Conservation (phyloP, 1,140 invertebrate species). For the Tenebrio molitor region DNA sequence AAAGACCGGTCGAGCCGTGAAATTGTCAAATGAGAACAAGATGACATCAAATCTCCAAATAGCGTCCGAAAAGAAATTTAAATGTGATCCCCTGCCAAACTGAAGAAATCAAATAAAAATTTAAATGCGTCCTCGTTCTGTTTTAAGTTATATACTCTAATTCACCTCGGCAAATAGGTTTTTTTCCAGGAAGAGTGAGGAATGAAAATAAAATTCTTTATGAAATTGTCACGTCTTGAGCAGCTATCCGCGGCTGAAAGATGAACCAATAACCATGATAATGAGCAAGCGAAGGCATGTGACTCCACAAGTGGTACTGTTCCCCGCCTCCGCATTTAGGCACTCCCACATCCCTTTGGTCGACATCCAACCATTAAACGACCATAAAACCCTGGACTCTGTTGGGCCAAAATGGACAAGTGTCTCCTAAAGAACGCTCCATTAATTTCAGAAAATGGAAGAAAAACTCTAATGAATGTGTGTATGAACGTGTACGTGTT, state of each 20-base stretch:
- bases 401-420: constrained; percentile 24
- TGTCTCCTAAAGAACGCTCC: constrained; percentile 12
- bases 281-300: constrained; percentile 42
- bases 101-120: constrained; percentile 44
- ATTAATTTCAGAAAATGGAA: constrained; percentile 25
- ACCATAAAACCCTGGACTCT: background rate
- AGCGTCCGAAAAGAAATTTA: constrained; percentile 5
- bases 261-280: constrained; percentile 49
- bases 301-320: constrained; percentile 45
- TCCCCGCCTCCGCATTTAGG: background rate
- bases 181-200: constrained; percentile 26
- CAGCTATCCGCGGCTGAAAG: constrained; percentile 46
- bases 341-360: background rate
- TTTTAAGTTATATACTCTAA: constrained; percentile 37
- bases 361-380: background rate
- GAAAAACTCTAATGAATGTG: constrained; percentile 43
- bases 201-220: constrained; percentile 49
- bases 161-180: constrained; percentile 43
- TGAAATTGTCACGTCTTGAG: constrained; percentile 49
- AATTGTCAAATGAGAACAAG: background rate
- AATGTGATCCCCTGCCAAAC: constrained; percentile 4
- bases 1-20: background rate
- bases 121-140: constrained; percentile 38
- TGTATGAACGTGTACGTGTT: constrained; percentile 43
- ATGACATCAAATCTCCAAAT: constrained; percentile 1